Evolutionary conservation across 2,888 invertebrate species (phyloP).

Genomic region (Cheilosia impressa): DNA sequence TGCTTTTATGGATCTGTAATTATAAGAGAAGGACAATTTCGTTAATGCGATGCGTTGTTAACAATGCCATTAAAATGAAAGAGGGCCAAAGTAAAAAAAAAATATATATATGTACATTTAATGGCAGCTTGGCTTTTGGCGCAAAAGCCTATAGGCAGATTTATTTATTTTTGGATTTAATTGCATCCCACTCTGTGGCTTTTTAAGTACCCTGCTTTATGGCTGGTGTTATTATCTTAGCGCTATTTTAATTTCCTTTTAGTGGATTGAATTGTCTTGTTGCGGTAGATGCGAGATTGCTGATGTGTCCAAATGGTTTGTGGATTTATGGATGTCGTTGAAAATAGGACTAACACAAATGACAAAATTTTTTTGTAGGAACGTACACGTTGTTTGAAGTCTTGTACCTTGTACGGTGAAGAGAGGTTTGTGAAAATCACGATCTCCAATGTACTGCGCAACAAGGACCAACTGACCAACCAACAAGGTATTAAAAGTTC

Average conservation of each 20-base stretch:
- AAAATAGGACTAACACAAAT: neutral
- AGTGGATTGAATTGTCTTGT: constrained; percentile 57
- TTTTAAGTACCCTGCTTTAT: constrained; percentile 28
- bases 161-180: constrained; percentile 34
- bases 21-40: constrained; percentile 57
- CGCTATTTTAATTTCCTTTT: constrained; percentile 47
- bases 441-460: too few species aligned
- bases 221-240: constrained; percentile 39
- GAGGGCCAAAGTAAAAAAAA: constrained; percentile 9
- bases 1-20: constrained; percentile 68
- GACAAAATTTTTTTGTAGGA: too few species aligned
- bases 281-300: constrained; percentile 31
- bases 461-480: too few species aligned
- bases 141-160: constrained; percentile 25
- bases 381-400: too few species aligned
- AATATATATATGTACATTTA: constrained; percentile 56
- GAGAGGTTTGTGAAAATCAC: too few species aligned
- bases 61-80: constrained; percentile 46
- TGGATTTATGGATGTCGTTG: neutral
- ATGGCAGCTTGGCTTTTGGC: constrained; percentile 9
- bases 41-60: constrained; percentile 63
- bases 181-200: constrained; percentile 5
- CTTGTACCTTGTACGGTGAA: too few species aligned
- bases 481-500: too few species aligned
- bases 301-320: constrained; percentile 9